Evolutionary conservation across 2,888 invertebrate species (phyloP), one percentile per base, ranked within the genome.

Genomic region (Sarcophaga subvicina): DNA sequence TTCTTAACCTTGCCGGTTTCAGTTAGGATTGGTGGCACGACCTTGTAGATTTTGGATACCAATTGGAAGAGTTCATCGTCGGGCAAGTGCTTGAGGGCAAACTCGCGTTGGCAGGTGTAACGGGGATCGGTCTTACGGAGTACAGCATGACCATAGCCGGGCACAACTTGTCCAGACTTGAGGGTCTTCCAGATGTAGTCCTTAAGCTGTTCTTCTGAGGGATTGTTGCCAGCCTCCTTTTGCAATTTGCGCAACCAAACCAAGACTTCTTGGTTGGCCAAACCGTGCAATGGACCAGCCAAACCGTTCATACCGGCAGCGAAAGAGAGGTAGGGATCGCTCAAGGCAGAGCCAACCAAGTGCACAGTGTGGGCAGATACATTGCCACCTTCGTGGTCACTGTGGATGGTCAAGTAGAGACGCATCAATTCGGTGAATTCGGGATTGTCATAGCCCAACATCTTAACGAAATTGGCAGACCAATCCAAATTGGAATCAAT

Each of bases 171-270:
- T 89, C 98, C 98, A 85, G 96, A 95, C 94, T 97, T 97, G 79
- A 98, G 94, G 2, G 99, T 99, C 94, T 98, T 98, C 98, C 98
- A 98, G 92, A 99, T 98, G 94, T 98, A 99, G 76, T 99, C 98
- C 93, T 98, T 98, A 80, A 99, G 95, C 90, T 98, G 96, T 0
- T 99, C 97, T 93, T 99, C 98, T 20, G 97, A 96, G 88, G 97
- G 96, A 91, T 96, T 96, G 90, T 97, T 96, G 77, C 98, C 98
- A 73, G 99, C 95, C 92, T 98, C 96, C 90, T 96, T 95, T 89
- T 97, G 96, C 54, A 99, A 94, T 93, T 98, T 99, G 91, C 97
- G 96, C 90, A 99, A 93, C 98, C 99, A 99, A 17, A 99, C 94
- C 86, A 99, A 95, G 84, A 99, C 98, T 95, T 97, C 97, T 94